These are phyloP conservation scores for Thecophora atra DNA, from an alignment of 2,888 invertebrate species.

Conservation along the genomic window DNA sequence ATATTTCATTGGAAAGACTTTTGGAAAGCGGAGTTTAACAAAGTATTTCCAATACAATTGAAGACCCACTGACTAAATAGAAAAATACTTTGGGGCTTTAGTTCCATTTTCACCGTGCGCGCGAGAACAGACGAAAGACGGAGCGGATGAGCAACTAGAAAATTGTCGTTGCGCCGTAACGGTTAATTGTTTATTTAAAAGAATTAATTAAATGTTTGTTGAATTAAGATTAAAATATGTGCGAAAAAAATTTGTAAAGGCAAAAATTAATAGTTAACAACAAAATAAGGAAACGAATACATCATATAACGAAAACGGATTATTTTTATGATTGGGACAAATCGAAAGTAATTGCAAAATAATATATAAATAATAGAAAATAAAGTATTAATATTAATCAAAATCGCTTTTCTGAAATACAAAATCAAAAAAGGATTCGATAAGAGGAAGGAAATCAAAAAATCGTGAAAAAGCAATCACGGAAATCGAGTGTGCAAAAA, in stretches of 20 bases:
- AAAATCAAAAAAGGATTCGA: neutral
- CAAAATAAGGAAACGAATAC: too few relatives aligned
- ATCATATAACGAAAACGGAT: too few relatives aligned
- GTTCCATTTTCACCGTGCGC: conserved; percentile 49
- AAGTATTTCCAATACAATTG: too few relatives aligned
- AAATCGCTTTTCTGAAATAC: neutral
- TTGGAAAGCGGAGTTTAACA: too few relatives aligned
- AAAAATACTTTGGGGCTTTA: too few relatives aligned
- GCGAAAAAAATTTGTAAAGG: neutral
- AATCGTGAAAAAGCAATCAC: neutral
- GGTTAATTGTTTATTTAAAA: conserved; percentile 32
- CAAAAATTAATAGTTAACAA: too few relatives aligned
- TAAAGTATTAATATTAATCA: neutral
- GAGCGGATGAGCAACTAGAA: conserved; percentile 47
- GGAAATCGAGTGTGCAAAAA: conserved; percentile 1
- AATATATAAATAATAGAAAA: neutral
- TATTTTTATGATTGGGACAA: too few relatives aligned
- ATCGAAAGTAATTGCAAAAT: neutral
- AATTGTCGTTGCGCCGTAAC: conserved; percentile 35
- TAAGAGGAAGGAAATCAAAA: too few relatives aligned
- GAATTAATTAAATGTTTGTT: neutral
- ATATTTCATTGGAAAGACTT: too few relatives aligned
- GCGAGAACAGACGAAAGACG: conserved; percentile 50
- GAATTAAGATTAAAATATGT: neutral
- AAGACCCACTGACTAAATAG: too few relatives aligned